These are phyloP conservation scores for Pogonomyrmex californicus DNA, from an alignment of 1,140 invertebrate species.

Conservation along the genomic window DNA sequence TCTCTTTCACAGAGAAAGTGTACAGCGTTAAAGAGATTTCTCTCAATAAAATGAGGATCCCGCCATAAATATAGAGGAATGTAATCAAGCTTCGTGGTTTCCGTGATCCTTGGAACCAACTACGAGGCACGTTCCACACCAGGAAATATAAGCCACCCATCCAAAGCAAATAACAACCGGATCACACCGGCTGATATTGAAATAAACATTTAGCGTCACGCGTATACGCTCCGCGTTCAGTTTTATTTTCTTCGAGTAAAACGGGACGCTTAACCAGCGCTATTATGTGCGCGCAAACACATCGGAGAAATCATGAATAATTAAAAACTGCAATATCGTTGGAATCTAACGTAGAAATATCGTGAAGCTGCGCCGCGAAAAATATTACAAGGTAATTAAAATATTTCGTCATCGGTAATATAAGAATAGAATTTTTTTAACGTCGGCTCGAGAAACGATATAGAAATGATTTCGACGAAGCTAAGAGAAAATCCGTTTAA, in stretches of 20 bases:
- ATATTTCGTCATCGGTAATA: slow-evolving; percentile 8
- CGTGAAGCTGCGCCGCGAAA: background rate
- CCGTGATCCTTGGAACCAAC: slow-evolving; percentile 74
- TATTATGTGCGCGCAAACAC: slow-evolving; percentile 20
- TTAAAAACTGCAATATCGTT: slow-evolving; percentile 4
- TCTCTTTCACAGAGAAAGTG: background rate
- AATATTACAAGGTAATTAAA: background rate
- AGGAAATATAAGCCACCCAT: slow-evolving; percentile 65
- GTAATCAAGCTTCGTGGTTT: slow-evolving; percentile 68
- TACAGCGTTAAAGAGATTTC: slow-evolving; percentile 14
- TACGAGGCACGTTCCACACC: slow-evolving; percentile 76
- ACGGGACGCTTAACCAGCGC: background rate
- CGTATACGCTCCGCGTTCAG: background rate
- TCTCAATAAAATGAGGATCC: slow-evolving; percentile 56
- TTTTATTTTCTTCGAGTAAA: slow-evolving; percentile 32
- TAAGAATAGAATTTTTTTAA: slow-evolving; percentile 31
- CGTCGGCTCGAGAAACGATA: background rate
- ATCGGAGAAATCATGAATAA: background rate
- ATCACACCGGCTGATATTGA: slow-evolving; percentile 73
- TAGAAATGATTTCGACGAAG: slow-evolving; percentile 29
- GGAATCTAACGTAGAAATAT: slow-evolving; percentile 2
- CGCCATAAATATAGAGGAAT: slow-evolving; percentile 62
- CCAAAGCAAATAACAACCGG: slow-evolving; percentile 77
- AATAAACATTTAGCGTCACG: slow-evolving; percentile 75
- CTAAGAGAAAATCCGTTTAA: slow-evolving; percentile 57